phyloP scores from a whole-genome alignment of 2,888 invertebrate species.

The Anagyrus pseudococci region DNA sequence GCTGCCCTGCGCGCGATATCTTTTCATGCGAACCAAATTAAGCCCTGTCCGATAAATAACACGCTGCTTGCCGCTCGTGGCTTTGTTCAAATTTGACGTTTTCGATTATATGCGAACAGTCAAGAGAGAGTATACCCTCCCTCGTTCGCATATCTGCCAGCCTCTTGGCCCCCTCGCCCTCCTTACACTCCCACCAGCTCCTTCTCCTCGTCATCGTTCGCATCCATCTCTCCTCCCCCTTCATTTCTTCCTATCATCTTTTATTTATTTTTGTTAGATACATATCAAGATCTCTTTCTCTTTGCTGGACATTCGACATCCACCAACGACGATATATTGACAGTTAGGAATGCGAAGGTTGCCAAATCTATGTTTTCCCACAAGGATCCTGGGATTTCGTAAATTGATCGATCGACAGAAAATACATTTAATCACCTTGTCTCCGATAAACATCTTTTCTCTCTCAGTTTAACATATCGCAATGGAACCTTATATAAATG shows the following conservation, averaged over 20 bases:
- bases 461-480: too few species aligned
- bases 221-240: not conserved
- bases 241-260: not conserved
- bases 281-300: slow-evolving; percentile 33
- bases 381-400: too few species aligned
- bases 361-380: too few species aligned
- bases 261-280: slow-evolving; percentile 20
- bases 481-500: too few species aligned
- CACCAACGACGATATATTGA: slow-evolving; percentile 34
- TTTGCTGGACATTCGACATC: slow-evolving; percentile 17
- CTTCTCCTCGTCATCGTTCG: too few species aligned
- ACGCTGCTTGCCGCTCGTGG: slow-evolving; percentile 48
- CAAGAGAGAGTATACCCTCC: slow-evolving; percentile 13
- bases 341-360: slow-evolving; percentile 27
- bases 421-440: too few species aligned
- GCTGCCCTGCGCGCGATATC: slow-evolving; percentile 45
- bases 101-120: slow-evolving; percentile 53
- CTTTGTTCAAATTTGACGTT: slow-evolving; percentile 58
- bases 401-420: too few species aligned
- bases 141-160: too few species aligned
- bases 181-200: too few species aligned
- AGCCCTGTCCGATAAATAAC: slow-evolving; percentile 61
- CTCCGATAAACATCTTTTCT: too few species aligned
- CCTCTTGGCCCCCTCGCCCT: too few species aligned
- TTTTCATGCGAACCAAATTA: slow-evolving; percentile 59